These are phyloP conservation scores for Remorina albescens DNA, from an alignment of 2,797 vertebrate species.

Conservation along the genomic window DNA sequence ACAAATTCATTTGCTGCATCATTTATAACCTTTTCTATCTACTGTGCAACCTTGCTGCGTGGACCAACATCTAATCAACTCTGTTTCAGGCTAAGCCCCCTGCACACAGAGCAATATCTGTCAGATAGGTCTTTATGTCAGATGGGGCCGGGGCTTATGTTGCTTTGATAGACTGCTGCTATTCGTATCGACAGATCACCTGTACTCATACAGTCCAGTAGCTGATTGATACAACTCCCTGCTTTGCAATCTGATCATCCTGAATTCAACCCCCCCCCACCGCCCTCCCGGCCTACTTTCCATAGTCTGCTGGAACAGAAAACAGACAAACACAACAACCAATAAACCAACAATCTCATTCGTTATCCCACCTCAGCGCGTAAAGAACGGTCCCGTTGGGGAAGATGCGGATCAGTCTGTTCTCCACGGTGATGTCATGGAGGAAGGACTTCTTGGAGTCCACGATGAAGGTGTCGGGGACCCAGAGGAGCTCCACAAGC, in stretches of 20 bases:
- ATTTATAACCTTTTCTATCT: conserved; percentile 39
- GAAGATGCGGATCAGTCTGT: conserved; percentile 93
- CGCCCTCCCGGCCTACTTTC: conserved; percentile 46
- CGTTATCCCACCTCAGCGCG: conserved; percentile 85
- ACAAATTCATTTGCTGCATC: conserved; percentile 28
- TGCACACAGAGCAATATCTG: too few species aligned
- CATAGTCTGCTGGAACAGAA: conserved; percentile 35
- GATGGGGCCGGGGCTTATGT: conserved; percentile 11
- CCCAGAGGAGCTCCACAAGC: conserved; percentile 94
- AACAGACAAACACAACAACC: conserved; percentile 24
- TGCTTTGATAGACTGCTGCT: conserved; percentile 28
- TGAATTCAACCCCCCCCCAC: conserved; percentile 40
- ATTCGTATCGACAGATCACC: conserved; percentile 34
- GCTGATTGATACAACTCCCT: conserved; percentile 38
- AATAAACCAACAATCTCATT: conserved; percentile 10
- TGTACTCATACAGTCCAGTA: conserved; percentile 44
- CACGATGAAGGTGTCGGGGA: conserved; percentile 93
- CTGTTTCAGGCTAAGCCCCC: conserved; percentile 19
- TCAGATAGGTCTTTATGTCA: too few species aligned
- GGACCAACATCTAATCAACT: conserved; percentile 26
- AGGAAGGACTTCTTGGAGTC: conserved; percentile 96
- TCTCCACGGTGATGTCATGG: conserved; percentile 94
- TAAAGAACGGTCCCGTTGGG: conserved; percentile 94
- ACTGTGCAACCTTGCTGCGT: conserved; percentile 24
- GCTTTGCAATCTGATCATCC: conserved; percentile 51